These are phyloP conservation scores for Sesamia nonagrioides DNA, from an alignment of 1,140 invertebrate species.

Conservation along the genomic window DNA sequence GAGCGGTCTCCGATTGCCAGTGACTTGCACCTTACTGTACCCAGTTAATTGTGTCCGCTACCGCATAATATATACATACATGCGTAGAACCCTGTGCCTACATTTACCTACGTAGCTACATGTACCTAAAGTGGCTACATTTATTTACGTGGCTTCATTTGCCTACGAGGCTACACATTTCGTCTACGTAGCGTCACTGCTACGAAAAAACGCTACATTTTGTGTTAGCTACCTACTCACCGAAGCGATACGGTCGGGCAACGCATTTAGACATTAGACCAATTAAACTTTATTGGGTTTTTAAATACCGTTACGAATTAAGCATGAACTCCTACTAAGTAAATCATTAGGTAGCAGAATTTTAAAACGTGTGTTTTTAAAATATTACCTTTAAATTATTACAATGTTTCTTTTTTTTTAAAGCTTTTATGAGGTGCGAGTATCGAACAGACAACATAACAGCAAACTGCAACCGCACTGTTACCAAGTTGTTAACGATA, in stretches of 20 bases:
- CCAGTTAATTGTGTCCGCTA: conserved; percentile 78
- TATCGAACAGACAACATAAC: conserved; percentile 61
- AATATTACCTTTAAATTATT: too few species aligned
- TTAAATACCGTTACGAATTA: conserved; percentile 58
- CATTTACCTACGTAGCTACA: conserved; percentile 31
- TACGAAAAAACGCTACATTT: conserved; percentile 63
- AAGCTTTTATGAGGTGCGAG: conserved; percentile 52
- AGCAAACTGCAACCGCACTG: conserved; percentile 68
- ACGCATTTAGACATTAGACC: conserved; percentile 10
- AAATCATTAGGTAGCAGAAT: conserved; percentile 47
- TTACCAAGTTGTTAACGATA: conserved; percentile 76
- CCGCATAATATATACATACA: conserved; percentile 41
- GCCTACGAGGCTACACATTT: conserved; percentile 41
- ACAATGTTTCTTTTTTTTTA: conserved; percentile 60
- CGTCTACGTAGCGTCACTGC: conserved; percentile 49
- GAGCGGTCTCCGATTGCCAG: conserved; percentile 74
- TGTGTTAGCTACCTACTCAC: conserved; percentile 51
- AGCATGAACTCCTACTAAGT: conserved; percentile 39
- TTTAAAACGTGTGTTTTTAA: conserved; percentile 56
- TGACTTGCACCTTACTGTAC: conserved; percentile 79
- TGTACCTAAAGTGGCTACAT: conserved; percentile 43
- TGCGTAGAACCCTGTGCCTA: conserved; percentile 46
- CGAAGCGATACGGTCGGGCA: conserved; percentile 9
- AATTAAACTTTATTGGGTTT: conserved; percentile 52
- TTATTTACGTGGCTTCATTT: conserved; percentile 45